phyloP scores from a whole-genome alignment of 1,140 invertebrate genomes.

The Drosophila arawakana region DNA sequence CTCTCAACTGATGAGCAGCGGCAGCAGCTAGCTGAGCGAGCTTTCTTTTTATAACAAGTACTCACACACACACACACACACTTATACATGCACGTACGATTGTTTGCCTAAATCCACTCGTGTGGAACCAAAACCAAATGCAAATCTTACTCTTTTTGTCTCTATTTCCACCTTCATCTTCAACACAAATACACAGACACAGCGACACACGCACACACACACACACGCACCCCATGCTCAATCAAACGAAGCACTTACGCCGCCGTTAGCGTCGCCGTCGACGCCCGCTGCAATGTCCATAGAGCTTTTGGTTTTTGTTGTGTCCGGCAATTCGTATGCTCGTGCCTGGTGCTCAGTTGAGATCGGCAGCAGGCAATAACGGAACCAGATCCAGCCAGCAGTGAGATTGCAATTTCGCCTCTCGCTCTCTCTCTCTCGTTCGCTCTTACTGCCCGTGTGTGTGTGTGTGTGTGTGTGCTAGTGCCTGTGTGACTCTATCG shows the following conservation, averaged over 20 bases:
- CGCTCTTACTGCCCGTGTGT: conserved; percentile 1
- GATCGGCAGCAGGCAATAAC: conserved; percentile 51
- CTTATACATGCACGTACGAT: background rate
- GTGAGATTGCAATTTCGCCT: conserved; percentile 42
- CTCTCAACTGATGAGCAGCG: conserved; percentile 1
- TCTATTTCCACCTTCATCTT: conserved; percentile 35
- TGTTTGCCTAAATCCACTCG: conserved; percentile 40
- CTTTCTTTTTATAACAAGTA: conserved; percentile 31
- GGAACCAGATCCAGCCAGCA: conserved; percentile 41
- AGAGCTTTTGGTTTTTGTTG: conserved; percentile 33
- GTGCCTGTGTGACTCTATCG: conserved; percentile 8
- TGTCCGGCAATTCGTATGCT: conserved; percentile 25
- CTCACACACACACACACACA: conserved; percentile 9
- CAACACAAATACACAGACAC: conserved; percentile 3
- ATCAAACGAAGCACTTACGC: conserved; percentile 24
- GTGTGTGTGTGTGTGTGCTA: conserved; percentile 17
- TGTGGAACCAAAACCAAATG: conserved; percentile 45
- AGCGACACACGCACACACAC: background rate
- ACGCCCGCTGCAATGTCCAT: conserved; percentile 16
- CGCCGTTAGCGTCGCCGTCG: conserved; percentile 15
- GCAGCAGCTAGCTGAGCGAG: conserved; percentile 19
- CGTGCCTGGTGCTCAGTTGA: conserved; percentile 33
- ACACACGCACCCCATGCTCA: conserved; percentile 12
- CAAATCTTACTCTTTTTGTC: conserved; percentile 39
- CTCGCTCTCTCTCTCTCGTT: conserved; percentile 9